phyloP scores from a whole-genome alignment of 1,140 invertebrate species.

The Hetaerina americana region DNA sequence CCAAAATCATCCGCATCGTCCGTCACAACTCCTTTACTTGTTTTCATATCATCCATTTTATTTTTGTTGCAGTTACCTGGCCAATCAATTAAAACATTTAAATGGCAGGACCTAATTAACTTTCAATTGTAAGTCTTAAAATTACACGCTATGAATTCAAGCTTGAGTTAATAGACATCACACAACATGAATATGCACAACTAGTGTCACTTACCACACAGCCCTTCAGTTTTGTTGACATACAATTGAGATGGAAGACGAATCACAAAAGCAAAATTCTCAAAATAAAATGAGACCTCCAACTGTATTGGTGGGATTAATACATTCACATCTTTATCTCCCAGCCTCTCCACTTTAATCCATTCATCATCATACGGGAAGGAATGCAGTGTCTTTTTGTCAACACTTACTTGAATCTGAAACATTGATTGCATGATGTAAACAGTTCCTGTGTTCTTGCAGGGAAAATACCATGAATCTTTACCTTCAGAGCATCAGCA shows the following conservation, averaged over 20 bases:
- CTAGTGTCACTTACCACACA: slow-evolving; percentile 42
- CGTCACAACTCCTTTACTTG: slow-evolving; percentile 32
- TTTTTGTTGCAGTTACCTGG: slow-evolving; percentile 49
- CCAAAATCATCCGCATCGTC: slow-evolving; percentile 39
- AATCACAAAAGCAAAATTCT: slow-evolving; percentile 38
- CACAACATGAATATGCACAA: background rate
- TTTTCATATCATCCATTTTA: slow-evolving; percentile 45
- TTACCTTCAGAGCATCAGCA: background rate
- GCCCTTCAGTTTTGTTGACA: slow-evolving; percentile 53
- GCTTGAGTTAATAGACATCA: background rate
- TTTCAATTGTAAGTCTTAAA: too few relatives aligned
- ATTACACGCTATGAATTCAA: background rate
- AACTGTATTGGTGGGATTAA: slow-evolving; percentile 23
- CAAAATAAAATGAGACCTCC: slow-evolving; percentile 9
- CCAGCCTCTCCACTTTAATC: slow-evolving; percentile 26
- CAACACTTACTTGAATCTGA: slow-evolving; percentile 16
- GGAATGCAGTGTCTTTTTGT: slow-evolving; percentile 23
- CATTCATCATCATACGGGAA: slow-evolving; percentile 28
- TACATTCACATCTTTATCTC: slow-evolving; percentile 28
- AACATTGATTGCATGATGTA: too few relatives aligned
- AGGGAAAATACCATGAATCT: background rate
- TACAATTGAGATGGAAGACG: slow-evolving; percentile 56
- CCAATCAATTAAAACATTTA: too few relatives aligned
- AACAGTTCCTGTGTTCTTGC: too few relatives aligned
- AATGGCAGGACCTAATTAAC: too few relatives aligned